Evolutionary conservation across 2,888 invertebrate genomes (phyloP).

Genomic region (Hydraecia micacea): DNA sequence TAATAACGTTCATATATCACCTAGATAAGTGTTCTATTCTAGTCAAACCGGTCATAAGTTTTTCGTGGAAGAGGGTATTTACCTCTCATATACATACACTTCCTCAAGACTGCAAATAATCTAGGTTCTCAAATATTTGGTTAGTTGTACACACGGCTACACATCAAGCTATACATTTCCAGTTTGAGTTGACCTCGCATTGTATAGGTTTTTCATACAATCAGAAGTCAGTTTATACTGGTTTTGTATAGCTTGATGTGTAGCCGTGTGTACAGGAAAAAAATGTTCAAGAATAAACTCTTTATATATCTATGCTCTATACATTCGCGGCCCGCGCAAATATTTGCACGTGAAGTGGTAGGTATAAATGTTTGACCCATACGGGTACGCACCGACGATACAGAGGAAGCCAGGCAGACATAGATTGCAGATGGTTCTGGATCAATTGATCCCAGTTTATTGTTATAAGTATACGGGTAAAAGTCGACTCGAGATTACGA

Average conservation of each 20-base stretch:
- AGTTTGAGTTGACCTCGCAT: no score
- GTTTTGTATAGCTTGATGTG: no score
- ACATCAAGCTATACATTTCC: no score
- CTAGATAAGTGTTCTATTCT: neutral
- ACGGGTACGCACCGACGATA: neutral
- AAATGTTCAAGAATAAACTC: conserved; percentile 14
- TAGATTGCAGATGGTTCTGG: conserved; percentile 1
- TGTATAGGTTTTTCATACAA: no score
- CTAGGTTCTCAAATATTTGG: conserved; percentile 4
- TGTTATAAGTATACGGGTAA: neutral
- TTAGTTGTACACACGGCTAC: no score
- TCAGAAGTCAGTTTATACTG: no score
- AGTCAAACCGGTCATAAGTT: neutral
- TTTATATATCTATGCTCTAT: neutral
- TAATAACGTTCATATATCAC: neutral
- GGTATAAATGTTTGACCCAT: neutral
- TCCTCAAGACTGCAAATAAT: neutral
- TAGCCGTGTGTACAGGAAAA: no score
- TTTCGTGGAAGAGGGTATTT: neutral
- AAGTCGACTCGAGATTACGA: neutral
- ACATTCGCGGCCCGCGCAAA: neutral
- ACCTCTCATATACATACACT: neutral
- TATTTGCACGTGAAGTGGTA: neutral
- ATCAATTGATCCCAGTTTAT: conserved; percentile 30
- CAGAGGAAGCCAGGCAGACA: conserved; percentile 20